Conservation (phyloP, 1,140 invertebrate genomes). For the Ectropis grisescens region DNA sequence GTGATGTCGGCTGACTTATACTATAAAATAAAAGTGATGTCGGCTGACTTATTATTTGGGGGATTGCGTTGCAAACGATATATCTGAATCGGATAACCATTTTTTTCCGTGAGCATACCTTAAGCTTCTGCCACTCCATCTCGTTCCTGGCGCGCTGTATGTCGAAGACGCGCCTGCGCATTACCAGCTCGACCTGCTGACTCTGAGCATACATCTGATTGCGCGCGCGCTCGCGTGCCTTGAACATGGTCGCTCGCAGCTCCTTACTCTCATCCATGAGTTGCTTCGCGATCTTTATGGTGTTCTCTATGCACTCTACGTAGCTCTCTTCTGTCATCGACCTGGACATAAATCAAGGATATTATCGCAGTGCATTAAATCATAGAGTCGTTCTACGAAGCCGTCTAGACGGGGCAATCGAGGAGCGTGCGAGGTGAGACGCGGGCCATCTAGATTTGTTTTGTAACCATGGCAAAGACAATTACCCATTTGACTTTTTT, state of each 20-base stretch:
- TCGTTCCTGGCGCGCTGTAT: conserved; percentile 87
- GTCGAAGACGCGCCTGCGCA: conserved; percentile 87
- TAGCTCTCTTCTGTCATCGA: conserved; percentile 82
- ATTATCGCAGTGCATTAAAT: no score
- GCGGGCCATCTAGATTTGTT: no score
- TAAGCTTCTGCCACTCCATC: conserved; percentile 88
- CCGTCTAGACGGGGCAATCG: no score
- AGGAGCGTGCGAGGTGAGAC: no score
- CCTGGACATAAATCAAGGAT: no score
- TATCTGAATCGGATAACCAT: no score
- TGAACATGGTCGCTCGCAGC: conserved; percentile 83
- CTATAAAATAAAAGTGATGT: no score
- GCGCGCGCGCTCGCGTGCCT: conserved; percentile 79
- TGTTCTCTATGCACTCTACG: conserved; percentile 83
- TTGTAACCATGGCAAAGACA: no score
- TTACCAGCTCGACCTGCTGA: conserved; percentile 84
- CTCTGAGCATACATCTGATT: conserved; percentile 87
- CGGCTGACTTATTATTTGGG: no score
- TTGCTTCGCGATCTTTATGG: conserved; percentile 82
- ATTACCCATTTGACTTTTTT: no score
- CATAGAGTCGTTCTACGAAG: not conserved
- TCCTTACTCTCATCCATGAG: conserved; percentile 81
- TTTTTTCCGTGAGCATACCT: conserved; percentile 66
- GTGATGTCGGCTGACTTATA: no score
- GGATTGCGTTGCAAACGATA: no score